Evolutionary conservation across 2,888 invertebrate species (phyloP).

Genomic region (Cephus rjabovi): DNA sequence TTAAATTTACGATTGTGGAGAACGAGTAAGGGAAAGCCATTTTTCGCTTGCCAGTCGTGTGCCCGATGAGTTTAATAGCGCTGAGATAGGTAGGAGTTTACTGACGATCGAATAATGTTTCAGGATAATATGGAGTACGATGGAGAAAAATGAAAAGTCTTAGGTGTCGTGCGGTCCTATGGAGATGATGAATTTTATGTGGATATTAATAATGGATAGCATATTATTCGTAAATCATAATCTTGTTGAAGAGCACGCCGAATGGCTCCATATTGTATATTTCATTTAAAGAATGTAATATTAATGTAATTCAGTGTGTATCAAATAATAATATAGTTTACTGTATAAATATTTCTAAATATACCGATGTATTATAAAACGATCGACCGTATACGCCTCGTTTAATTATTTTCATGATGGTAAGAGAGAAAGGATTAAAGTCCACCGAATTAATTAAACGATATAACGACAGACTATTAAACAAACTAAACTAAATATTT

Average conservation of each 20-base stretch:
- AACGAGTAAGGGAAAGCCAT: neutral
- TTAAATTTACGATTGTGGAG: slow-evolving; percentile 8
- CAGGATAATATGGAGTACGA: neutral
- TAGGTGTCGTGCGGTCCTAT: neutral
- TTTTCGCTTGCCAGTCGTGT: neutral
- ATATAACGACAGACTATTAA: neutral
- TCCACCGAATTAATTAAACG: neutral
- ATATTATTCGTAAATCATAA: slow-evolving; percentile 49
- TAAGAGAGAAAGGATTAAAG: neutral
- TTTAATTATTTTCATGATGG: neutral
- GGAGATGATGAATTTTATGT: slow-evolving; percentile 31
- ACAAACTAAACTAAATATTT: neutral
- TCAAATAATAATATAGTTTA: slow-evolving; percentile 48
- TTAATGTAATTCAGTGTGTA: slow-evolving; percentile 63
- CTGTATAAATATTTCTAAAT: slow-evolving; percentile 65
- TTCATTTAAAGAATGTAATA: slow-evolving; percentile 57
- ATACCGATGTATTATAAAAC: slow-evolving; percentile 54
- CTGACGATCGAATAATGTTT: neutral
- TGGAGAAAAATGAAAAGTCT: neutral
- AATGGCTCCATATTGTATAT: slow-evolving; percentile 51
- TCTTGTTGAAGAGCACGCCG: slow-evolving; percentile 40
- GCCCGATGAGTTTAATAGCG: neutral
- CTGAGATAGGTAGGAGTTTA: neutral
- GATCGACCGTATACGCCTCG: slow-evolving; percentile 1
- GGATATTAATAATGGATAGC: slow-evolving; percentile 40